Conservation (phyloP, 2,113 vertebrate species). For the Engystomops pustulosus region DNA sequence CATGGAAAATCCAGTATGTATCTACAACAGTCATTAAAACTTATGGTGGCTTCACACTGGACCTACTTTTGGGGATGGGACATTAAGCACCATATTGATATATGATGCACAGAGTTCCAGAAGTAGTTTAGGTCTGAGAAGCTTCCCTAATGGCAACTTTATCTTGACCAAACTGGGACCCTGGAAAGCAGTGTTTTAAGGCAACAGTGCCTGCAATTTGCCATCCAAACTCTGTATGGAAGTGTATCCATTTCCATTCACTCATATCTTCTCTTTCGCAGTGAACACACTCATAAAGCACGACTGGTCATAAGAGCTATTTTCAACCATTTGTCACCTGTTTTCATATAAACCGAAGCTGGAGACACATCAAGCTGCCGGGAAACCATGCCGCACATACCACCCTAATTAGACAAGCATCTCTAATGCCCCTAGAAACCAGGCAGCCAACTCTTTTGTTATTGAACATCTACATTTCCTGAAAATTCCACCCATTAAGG, state of each 20-base stretch:
- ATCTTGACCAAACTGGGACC: background rate
- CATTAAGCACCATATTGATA: too few relatives aligned
- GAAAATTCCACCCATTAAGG: slow-evolving; percentile 29
- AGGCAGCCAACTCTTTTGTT: slow-evolving; percentile 1
- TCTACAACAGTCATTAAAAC: too few relatives aligned
- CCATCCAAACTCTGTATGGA: too few relatives aligned
- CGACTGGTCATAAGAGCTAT: background rate
- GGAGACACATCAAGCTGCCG: background rate
- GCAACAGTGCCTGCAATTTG: too few relatives aligned
- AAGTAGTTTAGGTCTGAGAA: too few relatives aligned
- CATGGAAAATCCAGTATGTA: too few relatives aligned
- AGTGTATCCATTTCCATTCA: too few relatives aligned
- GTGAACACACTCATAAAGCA: background rate
- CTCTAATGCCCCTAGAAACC: background rate
- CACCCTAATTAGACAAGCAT: background rate
- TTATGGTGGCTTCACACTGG: too few relatives aligned
- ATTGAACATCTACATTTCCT: slow-evolving; percentile 27
- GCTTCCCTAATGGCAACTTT: too few relatives aligned
- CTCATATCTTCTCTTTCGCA: background rate
- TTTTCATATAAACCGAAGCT: background rate
- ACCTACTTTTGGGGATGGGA: too few relatives aligned
- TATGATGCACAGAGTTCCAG: too few relatives aligned
- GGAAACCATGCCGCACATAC: background rate
- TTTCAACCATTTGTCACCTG: background rate
- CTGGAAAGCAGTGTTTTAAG: background rate